A percentile compares a stretch with the other conserved stretches of the same genome.
Evolutionary conservation across 2,113 vertebrate species (phyloP).

Genomic region (Xenopus laevis): DNA sequence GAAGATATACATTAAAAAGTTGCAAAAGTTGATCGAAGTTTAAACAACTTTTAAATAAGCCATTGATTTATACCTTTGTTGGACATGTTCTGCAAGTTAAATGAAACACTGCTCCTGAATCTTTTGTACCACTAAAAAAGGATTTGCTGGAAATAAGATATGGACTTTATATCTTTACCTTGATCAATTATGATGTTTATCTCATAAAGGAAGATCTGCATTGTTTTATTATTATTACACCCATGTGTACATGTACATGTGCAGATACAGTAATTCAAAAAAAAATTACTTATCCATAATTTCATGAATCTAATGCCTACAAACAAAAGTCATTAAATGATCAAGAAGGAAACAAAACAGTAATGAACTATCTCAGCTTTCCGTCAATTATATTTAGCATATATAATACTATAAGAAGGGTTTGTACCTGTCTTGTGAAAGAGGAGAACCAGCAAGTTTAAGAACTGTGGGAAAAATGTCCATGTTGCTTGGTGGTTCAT

Average conservation of each 20-base stretch:
- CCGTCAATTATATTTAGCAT: too few relatives aligned
- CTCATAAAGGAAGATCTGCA: background rate
- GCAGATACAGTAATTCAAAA: too few relatives aligned
- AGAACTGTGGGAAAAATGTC: conserved; percentile 86
- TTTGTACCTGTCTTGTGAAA: conserved; percentile 75
- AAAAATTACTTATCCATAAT: too few relatives aligned
- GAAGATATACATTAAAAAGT: conserved; percentile 37
- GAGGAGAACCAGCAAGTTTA: conserved; percentile 62
- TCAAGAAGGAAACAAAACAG: too few relatives aligned
- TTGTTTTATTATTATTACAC: background rate
- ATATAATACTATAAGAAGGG: background rate
- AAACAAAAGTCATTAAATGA: background rate
- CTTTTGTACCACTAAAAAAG: conserved; percentile 7
- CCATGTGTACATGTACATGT: background rate
- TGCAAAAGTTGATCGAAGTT: conserved; percentile 21
- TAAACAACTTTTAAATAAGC: conserved; percentile 40
- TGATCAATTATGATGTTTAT: background rate
- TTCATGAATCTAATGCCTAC: background rate
- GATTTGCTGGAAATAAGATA: conserved; percentile 3
- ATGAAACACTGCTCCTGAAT: conserved; percentile 17
- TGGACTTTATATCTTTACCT: background rate
- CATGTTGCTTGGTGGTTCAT: conserved; percentile 89
- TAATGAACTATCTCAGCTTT: too few relatives aligned
- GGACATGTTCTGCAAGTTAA: conserved; percentile 37
- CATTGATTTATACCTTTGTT: conserved; percentile 42